Evolutionary conservation across 2,888 invertebrate species (phyloP), one percentile per base, ranked within the genome.

Genomic region (Trichopria drosophilae): DNA sequence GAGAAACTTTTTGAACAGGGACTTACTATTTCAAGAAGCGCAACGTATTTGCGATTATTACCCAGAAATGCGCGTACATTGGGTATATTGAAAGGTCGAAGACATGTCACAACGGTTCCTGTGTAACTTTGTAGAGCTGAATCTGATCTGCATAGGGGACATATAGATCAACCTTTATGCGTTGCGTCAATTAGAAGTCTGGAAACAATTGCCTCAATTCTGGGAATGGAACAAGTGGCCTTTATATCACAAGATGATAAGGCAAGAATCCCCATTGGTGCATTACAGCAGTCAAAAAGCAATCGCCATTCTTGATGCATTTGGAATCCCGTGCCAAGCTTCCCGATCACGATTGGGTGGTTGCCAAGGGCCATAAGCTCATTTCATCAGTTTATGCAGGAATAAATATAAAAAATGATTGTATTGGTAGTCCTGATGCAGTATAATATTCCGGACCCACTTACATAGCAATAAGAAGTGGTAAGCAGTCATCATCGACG

Each of bases 171-270:
- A 10, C 10, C 13, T 12, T 43, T 43, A 16, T 43, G 32, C 22
- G 16, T 22, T 19, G 20, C 43, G 3, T 23, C 23, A 5, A 43
- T 43, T 20, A 31, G 43, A 32, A 22, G 15, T 22, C 22, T 43
- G 9, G 34, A 43, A 22, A 10, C 13, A 9, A 20, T 43, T 15
- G 32, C 24, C 6, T 34, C 32, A 2, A 22, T 32, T 9, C 29
- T 43, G n/a, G 32, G 34, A 22, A 4, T 34, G n/a, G 13, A 43
- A 12, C 6, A 34, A 43, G 32, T 43, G 13, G 15, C 15, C 20
- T 18, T 34, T 22, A 4, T 43, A 23, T 43, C 32, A 12, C 22
- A 43, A 12, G 43, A 43, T 23, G 22, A 32, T 4, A 43, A 32
- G 15, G 20, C 20, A 2, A 29, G 34, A 43, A 34, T 32, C 4